These are phyloP conservation scores for Stenoptilia bipunctidactyla DNA, from an alignment of 2,888 invertebrate species.

Conservation along the genomic window DNA sequence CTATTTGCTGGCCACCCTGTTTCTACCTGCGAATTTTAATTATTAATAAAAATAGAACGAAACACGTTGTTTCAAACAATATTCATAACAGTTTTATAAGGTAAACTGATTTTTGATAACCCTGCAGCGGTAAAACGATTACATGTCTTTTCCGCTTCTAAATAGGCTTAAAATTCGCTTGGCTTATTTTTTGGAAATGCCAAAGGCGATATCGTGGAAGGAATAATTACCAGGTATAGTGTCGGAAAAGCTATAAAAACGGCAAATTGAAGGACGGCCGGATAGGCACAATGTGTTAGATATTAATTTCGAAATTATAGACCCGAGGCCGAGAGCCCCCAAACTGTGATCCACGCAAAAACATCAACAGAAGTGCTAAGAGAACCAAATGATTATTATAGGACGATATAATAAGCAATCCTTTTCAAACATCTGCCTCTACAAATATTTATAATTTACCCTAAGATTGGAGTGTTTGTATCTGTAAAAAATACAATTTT, in stretches of 20 bases:
- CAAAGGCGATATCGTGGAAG: conserved; percentile 37
- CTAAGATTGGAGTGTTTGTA: conserved; percentile 20
- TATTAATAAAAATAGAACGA: too few relatives aligned
- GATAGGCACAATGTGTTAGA: conserved; percentile 68
- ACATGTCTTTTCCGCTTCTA: neutral
- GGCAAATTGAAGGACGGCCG: conserved; percentile 50
- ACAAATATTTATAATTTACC: conserved; percentile 62
- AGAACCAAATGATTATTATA: conserved; percentile 57
- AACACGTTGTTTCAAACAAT: too few relatives aligned
- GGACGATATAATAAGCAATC: conserved; percentile 42
- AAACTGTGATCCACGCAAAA: conserved; percentile 55
- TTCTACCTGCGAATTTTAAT: too few relatives aligned
- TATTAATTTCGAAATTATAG: conserved; percentile 68
- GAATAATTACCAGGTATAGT: conserved; percentile 56
- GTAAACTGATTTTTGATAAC: too few relatives aligned
- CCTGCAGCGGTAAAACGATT: neutral
- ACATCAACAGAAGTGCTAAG: conserved; percentile 65
- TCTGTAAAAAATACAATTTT: conserved; percentile 10
- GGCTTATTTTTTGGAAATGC: conserved; percentile 22
- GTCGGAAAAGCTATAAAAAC: conserved; percentile 56
- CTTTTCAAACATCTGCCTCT: conserved; percentile 58
- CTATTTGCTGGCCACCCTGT: too few relatives aligned
- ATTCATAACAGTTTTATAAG: too few relatives aligned
- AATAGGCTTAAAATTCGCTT: conserved; percentile 7
- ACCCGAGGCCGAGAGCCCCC: conserved; percentile 35